Percentiles rank a stretch among this genome's conserved stretches.
phyloP scores from a whole-genome alignment of 2,113 vertebrate species.

The Saccopteryx bilineata region DNA sequence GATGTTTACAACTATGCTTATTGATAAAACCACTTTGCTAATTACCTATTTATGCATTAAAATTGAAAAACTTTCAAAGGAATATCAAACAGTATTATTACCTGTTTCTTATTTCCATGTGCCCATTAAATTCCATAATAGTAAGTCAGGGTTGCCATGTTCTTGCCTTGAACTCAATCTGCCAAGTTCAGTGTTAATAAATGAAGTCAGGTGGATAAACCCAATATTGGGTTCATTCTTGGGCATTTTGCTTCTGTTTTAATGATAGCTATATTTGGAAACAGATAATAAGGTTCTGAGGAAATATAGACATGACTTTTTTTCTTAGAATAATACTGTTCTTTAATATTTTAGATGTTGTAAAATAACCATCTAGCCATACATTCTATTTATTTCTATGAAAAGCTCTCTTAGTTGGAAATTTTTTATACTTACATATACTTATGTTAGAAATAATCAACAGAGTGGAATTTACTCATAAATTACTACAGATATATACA shows the following conservation, averaged over 20 bases:
- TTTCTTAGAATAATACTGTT: neutral
- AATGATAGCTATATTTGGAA: neutral
- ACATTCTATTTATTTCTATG: neutral
- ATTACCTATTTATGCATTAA: neutral
- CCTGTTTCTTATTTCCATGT: neutral
- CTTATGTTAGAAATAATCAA: slow-evolving; percentile 78
- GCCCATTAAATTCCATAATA: neutral
- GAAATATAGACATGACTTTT: neutral
- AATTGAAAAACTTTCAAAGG: neutral
- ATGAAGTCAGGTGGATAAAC: neutral
- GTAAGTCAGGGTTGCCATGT: neutral
- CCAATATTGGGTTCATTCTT: neutral
- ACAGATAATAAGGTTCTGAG: neutral
- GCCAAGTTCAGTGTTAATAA: neutral
- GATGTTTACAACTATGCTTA: neutral
- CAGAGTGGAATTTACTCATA: slow-evolving; percentile 74
- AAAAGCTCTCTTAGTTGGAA: slow-evolving; percentile 40
- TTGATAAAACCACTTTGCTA: neutral
- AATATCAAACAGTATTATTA: neutral
- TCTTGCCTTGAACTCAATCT: neutral
- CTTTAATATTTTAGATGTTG: slow-evolving; percentile 55
- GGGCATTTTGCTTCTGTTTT: neutral
- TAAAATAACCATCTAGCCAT: slow-evolving; percentile 57
- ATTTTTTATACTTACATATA: slow-evolving; percentile 67
- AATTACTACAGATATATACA: slow-evolving; percentile 76